Evolutionary conservation across 1,140 invertebrate genomes (phyloP), one percentile per base, ranked within the genome.

Genomic region (Pogonomyrmex californicus): DNA sequence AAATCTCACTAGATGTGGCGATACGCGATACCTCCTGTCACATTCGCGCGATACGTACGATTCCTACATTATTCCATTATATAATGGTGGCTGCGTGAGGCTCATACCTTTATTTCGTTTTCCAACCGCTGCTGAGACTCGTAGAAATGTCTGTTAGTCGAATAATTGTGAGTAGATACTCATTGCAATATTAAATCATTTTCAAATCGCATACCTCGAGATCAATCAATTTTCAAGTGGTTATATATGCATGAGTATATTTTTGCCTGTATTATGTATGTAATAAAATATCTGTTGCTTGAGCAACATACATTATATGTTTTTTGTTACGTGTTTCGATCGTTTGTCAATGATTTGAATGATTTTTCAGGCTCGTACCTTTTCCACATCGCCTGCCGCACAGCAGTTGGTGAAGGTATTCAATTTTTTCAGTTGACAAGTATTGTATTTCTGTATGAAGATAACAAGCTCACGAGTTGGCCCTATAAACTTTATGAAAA

Each of bases 371-470:
- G 77, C 92, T 86, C 91, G 93, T 91, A 91, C 87, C 70, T 95
- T 93, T 91, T 97, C 96, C 5, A 96, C 96, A 38, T 95, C 95
- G 51, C 91, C 95, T 76, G 75, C 54, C 30, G 90, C 94, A 38
- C 92, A 96, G 87, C 96, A 97, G 92, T 93, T 96, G 92, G 95
- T 97, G 1, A 97, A 97, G 92, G 94, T 92, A 90, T 36, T 60
- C 62, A 79, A 88, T 77, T 86, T 83, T 83, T 65, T 36, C 65
- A 79, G 66, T 44, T 86, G 41, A 44, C 63, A 87, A n/a, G 10
- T 17, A 9, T 23, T 17, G 1, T 17, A 4, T 30, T n/a, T 38
- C 7, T 23, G 4, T 23, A 30, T 30, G 10, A 83, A 10, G 36
- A 9, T 54, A 38, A 36, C 9, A 60, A 73, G 60, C 12, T 41